Base-by-base conservation (phyloP, 2,888 invertebrate genomes). In the Gnatocerus cornutus region DNA sequence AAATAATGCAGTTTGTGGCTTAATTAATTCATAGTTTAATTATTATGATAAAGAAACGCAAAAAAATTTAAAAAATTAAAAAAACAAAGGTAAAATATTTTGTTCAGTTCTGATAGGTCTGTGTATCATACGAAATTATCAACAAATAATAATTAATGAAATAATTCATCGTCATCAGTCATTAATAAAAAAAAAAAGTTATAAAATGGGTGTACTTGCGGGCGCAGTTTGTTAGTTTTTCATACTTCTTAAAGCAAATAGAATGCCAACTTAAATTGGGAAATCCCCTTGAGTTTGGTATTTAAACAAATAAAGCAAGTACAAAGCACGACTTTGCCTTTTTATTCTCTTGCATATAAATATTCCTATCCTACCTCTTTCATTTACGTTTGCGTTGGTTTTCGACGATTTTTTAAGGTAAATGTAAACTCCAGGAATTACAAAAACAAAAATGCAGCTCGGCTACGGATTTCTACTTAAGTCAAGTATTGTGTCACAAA, bases 1-100 rank as follows among this genome's bases (percentile, higher is more conserved):
- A 56, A 62, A 37, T 68, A 63, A 56, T 62, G 68, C 68, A 68
- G 63, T 63, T 63, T 63, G 48, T 63, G 52, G 68, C 64, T 69
- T 69, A 58, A 69, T 64, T 64, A 56, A 39, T 52, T 52, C n/a
- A 46, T 65, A 62, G 56, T 63, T 63, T 63, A 39, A 62, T 52
- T 53, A 53, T 53, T 16, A 62, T 50, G 37, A 50, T 62, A 50
- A 63, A 53, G 29, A 50, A 21, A 21, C 21, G 33, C 50, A 52
- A 63, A 62, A 62, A 53, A n/a, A 16, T 2, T 41, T 48, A 41
- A 63, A 63, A 63, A 63, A 41, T 41, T 5, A 27, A 68, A 56
- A 63, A 63, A 62, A 62, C 14, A 61, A 61, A 61, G 30, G 53
- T 16, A 52, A 66, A 50, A 63, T 16, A 43, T 56, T 68, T 68